Evolutionary conservation across 2,797 vertebrate species (phyloP).

Genomic region (Danio albolineatus): DNA sequence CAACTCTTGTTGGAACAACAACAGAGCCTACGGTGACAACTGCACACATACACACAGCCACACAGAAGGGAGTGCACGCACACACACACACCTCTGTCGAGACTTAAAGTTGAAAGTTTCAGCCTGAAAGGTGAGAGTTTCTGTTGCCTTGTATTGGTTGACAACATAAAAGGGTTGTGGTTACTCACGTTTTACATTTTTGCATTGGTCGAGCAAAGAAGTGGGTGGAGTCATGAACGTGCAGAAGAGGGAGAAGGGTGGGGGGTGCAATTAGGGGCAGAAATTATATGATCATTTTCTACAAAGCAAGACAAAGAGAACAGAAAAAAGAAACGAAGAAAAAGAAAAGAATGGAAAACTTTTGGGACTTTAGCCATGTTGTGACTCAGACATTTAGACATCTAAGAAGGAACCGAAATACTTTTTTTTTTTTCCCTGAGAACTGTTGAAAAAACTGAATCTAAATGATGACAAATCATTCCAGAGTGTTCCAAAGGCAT

Average conservation of each 20-base stretch:
- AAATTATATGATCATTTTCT: slow-evolving; percentile 64
- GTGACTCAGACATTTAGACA: slow-evolving; percentile 13
- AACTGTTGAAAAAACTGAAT: slow-evolving; percentile 2
- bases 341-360: neutral
- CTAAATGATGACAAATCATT: neutral
- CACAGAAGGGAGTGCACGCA: slow-evolving; percentile 48
- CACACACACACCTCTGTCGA: slow-evolving; percentile 69
- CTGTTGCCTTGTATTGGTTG: slow-evolving; percentile 71
- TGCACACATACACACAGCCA: slow-evolving; percentile 26
- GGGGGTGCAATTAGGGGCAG: slow-evolving; percentile 72
- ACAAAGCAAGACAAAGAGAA: neutral
- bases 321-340: neutral
- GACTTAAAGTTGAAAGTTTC: slow-evolving; percentile 69
- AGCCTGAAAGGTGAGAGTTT: slow-evolving; percentile 79
- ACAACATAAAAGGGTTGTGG: slow-evolving; percentile 66
- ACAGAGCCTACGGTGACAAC: slow-evolving; percentile 47
- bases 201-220: slow-evolving; percentile 68
- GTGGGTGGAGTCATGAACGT: slow-evolving; percentile 55
- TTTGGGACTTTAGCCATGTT: slow-evolving; percentile 11
- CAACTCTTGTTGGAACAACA: slow-evolving; percentile 48
- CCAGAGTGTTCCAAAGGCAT: neutral
- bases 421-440: neutral
- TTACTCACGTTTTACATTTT: slow-evolving; percentile 55
- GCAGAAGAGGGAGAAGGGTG: slow-evolving; percentile 62
- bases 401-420: slow-evolving; percentile 68